Percentiles rank a stretch among this genome's conserved stretches.
Evolutionary conservation across 2,113 vertebrate genomes (phyloP).

Genomic region (Poicephalus gulielmi): DNA sequence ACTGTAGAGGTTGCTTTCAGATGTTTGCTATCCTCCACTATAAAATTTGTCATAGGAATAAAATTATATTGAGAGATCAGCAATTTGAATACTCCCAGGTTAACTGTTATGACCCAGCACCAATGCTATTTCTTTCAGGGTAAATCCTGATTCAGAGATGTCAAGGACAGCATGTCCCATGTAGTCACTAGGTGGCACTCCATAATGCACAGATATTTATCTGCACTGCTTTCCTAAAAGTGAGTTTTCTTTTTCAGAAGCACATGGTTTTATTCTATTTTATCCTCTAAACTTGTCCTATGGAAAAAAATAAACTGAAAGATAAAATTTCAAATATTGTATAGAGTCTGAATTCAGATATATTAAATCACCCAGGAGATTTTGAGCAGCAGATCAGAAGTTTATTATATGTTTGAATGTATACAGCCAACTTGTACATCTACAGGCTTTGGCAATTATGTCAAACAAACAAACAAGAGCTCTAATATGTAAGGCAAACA

Average conservation of each 20-base stretch:
- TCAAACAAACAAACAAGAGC: neutral
- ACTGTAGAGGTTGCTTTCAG: neutral
- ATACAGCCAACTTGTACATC: neutral
- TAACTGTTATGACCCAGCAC: neutral
- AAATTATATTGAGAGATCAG: neutral
- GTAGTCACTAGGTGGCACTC: slow-evolving; percentile 72
- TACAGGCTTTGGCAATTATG: neutral
- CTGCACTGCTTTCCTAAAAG: neutral
- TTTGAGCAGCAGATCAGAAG: neutral
- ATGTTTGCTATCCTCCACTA: neutral
- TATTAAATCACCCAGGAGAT: neutral
- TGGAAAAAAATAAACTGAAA: neutral
- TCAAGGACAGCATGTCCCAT: neutral
- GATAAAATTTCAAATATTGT: neutral
- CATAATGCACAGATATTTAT: neutral
- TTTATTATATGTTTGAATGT: neutral
- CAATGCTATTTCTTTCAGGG: neutral
- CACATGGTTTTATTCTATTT: neutral
- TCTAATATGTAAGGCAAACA: neutral
- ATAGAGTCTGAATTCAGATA: neutral
- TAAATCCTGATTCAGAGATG: neutral
- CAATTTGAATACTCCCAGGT: fast-evolving
- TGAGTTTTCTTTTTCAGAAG: neutral
- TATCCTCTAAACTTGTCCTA: neutral
- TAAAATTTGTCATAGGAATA: neutral